Conservation (phyloP, 2,113 vertebrate genomes). For the Loxodonta africana region DNA sequence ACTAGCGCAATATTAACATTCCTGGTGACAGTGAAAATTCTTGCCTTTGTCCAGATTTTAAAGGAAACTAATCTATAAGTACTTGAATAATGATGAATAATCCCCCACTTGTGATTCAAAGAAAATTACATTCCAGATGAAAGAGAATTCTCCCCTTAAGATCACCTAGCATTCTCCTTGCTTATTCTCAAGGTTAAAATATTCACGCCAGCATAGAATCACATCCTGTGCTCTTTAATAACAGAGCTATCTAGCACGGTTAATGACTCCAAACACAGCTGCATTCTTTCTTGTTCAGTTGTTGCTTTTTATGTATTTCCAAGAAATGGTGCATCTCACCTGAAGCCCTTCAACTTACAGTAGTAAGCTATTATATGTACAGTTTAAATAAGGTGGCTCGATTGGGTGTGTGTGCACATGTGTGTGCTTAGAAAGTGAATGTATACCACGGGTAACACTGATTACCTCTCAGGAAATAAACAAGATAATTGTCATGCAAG, state of each 20-base stretch:
- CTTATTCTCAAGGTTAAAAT: slow-evolving; percentile 48
- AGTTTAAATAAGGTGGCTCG: background rate
- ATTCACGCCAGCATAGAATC: background rate
- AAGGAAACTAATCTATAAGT: background rate
- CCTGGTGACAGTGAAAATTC: background rate
- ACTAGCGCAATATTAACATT: background rate
- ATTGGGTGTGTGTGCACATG: background rate
- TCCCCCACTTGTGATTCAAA: background rate
- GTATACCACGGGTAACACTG: background rate
- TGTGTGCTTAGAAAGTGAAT: background rate
- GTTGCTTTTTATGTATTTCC: slow-evolving; percentile 14
- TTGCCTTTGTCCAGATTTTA: background rate
- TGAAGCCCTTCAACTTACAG: background rate
- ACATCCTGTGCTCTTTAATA: slow-evolving; percentile 29
- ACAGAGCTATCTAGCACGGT: background rate
- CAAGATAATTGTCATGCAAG: background rate
- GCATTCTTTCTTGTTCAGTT: slow-evolving; percentile 12
- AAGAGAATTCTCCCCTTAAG: background rate
- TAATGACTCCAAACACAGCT: background rate
- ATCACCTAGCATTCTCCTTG: background rate
- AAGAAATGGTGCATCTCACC: background rate
- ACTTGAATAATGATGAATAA: slow-evolving; percentile 8
- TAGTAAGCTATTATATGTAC: background rate
- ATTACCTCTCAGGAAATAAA: background rate
- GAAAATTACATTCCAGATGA: slow-evolving; percentile 24